Conservation (phyloP, 2,113 vertebrate genomes). For the Rattus rattus region DNA sequence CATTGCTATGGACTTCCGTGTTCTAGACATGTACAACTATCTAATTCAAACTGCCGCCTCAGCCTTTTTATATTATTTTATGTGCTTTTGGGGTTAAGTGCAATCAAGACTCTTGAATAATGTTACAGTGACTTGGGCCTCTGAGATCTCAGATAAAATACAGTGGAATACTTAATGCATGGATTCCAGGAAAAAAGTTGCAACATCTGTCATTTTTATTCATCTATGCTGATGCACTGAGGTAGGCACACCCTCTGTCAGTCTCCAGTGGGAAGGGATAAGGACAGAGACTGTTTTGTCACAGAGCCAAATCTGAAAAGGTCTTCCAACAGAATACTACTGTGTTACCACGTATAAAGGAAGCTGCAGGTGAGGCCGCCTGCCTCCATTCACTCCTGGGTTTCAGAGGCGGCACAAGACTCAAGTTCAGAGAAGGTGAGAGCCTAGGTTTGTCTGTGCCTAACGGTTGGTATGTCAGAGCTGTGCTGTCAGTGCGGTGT, state of each 20-base stretch:
- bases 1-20: no score
- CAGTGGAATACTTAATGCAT: not conserved
- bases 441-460: not conserved
- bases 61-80: no score
- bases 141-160: not conserved
- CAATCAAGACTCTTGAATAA: not conserved
- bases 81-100: no score
- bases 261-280: not conserved
- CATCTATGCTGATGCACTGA: not conserved
- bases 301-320: not conserved
- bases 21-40: no score
- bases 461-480: not conserved
- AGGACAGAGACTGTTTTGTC: not conserved
- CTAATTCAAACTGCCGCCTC: no score
- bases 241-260: not conserved
- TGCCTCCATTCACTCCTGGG: not conserved
- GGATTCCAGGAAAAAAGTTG: not conserved
- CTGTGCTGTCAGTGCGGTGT: not conserved
- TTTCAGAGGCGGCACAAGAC: not conserved
- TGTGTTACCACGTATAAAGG: not conserved
- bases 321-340: not conserved
- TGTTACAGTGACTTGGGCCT: no score
- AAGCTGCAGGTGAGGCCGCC: not conserved
- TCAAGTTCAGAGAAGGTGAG: not conserved
- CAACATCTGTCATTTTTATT: not conserved